Base-by-base conservation (phyloP, 2,888 invertebrate genomes). In the Eupithecia dodoneata region DNA sequence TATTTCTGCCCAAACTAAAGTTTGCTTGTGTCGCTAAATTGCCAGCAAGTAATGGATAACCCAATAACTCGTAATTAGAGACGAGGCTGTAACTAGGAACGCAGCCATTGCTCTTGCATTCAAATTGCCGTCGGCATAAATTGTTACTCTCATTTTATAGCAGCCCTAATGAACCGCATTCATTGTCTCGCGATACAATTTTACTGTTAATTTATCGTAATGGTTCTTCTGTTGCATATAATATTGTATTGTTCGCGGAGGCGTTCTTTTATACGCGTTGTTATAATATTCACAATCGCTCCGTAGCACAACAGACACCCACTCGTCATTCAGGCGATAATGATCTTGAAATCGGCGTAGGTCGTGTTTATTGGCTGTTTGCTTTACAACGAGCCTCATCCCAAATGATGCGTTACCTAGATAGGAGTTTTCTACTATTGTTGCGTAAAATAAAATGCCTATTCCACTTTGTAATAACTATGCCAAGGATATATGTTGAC, bases 301-400 rank as follows among this genome's bases (percentile, higher is more conserved):
- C 87, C 89, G 90, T 89, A 90, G 89, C 90, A 89, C 86, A 86
- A 85, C 83, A 83, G 79, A 87, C 92, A 86, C 92, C 93, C 89
- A 93, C 93, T 86, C 83, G 76, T 76, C 83, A 85, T 89, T 86
- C 85, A 87, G 85, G 81, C 89, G 91, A 92, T 94, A 94, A 93
- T 94, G 94, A 93, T 93, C 93, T 91, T 90, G 89, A 88, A 89
- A 88, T 89, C 89, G 83, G 91, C 91, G 94, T 94, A 93, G 94
- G 94, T 89, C 87, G 92, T 88, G 90, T 91, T 92, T 92, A 92
- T 92, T 90, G 87, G 86, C 85, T 88, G 85, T 88, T 87, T 86
- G 84, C 84, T 82, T 82, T 84, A 83, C 83, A 79, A 83, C 81
- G 79, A 81, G 82, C 81, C 83, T 85, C 84, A 85, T 86, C 85